phyloP scores from a whole-genome alignment of 2,797 vertebrate genomes.

The Manis crassicaudata region DNA sequence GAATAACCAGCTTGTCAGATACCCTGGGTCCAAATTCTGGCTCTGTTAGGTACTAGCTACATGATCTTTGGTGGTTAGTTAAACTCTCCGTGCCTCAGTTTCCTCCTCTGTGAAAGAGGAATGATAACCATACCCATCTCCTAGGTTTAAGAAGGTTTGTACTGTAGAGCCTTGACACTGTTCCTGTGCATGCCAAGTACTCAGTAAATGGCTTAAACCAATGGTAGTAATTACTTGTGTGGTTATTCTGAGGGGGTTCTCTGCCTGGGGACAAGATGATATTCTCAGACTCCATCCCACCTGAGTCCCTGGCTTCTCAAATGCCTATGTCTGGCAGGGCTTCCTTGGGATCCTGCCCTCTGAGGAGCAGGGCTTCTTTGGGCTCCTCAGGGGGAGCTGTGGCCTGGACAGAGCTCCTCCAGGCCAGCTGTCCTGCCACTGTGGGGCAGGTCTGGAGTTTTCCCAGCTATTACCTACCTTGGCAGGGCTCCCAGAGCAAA shows the following conservation, averaged over 20 bases:
- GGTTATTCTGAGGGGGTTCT: neutral
- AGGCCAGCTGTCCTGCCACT: neutral
- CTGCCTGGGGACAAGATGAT: neutral
- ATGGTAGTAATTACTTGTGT: accelerated
- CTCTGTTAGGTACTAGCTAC: neutral
- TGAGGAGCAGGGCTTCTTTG: neutral
- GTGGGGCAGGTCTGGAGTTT: accelerated
- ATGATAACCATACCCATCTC: neutral
- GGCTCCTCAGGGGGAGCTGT: neutral
- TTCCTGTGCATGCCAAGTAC: neutral
- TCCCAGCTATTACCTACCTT: accelerated
- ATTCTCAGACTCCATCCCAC: neutral
- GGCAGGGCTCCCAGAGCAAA: accelerated
- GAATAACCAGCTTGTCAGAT: neutral
- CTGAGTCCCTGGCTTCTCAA: neutral
- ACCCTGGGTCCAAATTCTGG: neutral
- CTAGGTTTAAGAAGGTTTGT: neutral
- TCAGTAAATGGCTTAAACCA: neutral
- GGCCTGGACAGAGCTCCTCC: neutral
- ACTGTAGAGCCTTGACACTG: neutral
- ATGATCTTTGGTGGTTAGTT: neutral
- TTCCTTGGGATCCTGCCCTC: neutral
- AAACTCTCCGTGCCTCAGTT: neutral
- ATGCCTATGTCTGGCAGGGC: neutral
- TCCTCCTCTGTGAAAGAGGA: neutral